These are phyloP conservation scores for Petroica traversi DNA, from an alignment of 2,113 vertebrate genomes.

Conservation along the genomic window DNA sequence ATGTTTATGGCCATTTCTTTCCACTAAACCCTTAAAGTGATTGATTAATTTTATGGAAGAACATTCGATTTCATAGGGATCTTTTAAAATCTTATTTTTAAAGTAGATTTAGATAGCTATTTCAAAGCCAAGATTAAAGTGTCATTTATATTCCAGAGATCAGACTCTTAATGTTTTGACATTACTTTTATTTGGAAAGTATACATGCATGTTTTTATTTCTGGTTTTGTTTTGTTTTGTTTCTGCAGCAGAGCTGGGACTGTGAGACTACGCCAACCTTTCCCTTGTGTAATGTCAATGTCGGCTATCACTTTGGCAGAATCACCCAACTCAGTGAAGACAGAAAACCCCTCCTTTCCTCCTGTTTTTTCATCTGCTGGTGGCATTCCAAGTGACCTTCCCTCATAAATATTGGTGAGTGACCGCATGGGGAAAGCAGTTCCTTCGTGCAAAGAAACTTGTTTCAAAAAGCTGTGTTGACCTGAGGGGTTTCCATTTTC, in stretches of 20 bases:
- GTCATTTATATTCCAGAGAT: slow-evolving; percentile 51
- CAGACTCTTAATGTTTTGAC: slow-evolving; percentile 50
- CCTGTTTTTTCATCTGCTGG: slow-evolving; percentile 38
- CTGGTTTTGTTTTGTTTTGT: slow-evolving; percentile 23
- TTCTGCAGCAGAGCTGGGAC: slow-evolving; percentile 57
- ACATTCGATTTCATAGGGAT: slow-evolving; percentile 55
- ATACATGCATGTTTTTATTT: background rate
- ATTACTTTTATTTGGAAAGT: slow-evolving; percentile 28
- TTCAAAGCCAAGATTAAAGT: slow-evolving; percentile 68
- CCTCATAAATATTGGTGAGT: slow-evolving; percentile 70
- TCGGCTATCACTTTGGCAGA: slow-evolving; percentile 67
- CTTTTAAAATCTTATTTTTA: slow-evolving; percentile 63
- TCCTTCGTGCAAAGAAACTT: slow-evolving; percentile 8
- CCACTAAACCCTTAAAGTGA: slow-evolving; percentile 82
- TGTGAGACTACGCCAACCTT: slow-evolving; percentile 51
- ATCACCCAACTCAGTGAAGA: slow-evolving; percentile 68
- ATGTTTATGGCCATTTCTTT: slow-evolving; percentile 82
- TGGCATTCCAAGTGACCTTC: slow-evolving; percentile 76
- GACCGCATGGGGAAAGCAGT: slow-evolving; percentile 44
- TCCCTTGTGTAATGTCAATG: slow-evolving; percentile 72
- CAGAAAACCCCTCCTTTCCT: slow-evolving; percentile 44
- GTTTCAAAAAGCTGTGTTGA: slow-evolving; percentile 11
- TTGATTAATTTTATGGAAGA: slow-evolving; percentile 83
- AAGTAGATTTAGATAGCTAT: slow-evolving; percentile 43
- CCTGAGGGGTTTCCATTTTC: background rate